Evolutionary conservation across 2,888 invertebrate species (phyloP), one percentile per base, ranked within the genome.

Genomic region (Saturnia pavonia): DNA sequence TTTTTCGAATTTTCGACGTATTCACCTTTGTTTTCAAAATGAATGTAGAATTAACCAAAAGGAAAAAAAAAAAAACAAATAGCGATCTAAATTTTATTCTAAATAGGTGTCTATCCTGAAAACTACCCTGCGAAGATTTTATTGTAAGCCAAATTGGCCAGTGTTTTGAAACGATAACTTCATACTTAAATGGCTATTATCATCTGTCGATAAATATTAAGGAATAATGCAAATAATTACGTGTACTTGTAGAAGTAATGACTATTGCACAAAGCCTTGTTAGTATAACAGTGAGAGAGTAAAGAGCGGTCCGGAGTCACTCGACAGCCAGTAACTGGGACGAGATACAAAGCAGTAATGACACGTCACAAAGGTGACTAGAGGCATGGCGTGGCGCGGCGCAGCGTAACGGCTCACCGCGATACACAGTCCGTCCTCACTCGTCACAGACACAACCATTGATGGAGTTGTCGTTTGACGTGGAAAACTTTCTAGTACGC

Each of bases 281-380:
- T 60, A 60, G 57, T 60, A 19, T 54, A 27, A 60, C 12, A 60
- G 57, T 6, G 57, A 27, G 57, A 25, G 57, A 60, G 57, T 60
- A 60, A 60, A 25, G 57, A 60, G 57, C 57, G 69, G 69, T 45
- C 48, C 68, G n/a, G 27, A 34, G 68, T 68, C 68, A n/a, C 69
- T 48, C 69, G 69, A 69, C 67, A 19, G 60, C 45, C 60, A 27
- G 70, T 45, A 72, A 74, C 71, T 74, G 69, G 72, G 71, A 57
- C 72, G 69, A 42, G 16, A 42, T 60, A 72, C 72, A 72, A 72
- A 71, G 72, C 71, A 43, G 71, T 68, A 43, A 70, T 72, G 74
- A 42, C 69, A 71, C 57, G 40, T 51, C 71, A 72, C 72, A 74
- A 72, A 74, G 72, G 71, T 72, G 67, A 48, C 71, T 40, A 54